Evolutionary conservation across 2,888 invertebrate species (phyloP), one percentile per base, ranked within the genome.

Genomic region (Malachius bipustulatus): DNA sequence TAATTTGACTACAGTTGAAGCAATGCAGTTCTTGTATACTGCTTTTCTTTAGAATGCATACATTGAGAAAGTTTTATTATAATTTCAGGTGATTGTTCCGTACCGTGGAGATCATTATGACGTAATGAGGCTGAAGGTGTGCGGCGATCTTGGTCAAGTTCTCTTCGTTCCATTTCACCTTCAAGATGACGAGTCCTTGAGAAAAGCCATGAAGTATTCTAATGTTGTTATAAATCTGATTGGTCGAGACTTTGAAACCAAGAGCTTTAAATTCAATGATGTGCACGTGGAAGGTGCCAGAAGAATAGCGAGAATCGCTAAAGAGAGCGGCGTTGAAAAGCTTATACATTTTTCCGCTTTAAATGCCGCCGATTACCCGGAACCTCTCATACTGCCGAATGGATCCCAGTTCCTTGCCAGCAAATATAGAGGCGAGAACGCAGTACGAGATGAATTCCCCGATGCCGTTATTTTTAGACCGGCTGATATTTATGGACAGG

Each of bases 141-240:
- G 71, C 50, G 97, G 97, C 13, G 98, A 99, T 64, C 71, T 98
- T 43, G 98, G 97, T 2, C 97, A 97, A 68, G 80, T 96, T 4
- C 67, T 90, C 8, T 96, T 90, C 54, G 77, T 85, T 55, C 88
- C 84, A 8, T 94, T 73, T 61, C 63, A 91, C 54, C 56, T 97
- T 29, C 65, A 71, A 26, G 91, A 97, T 67, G 88, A 93, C 44
- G 82, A 82, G 24, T 77, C 87, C 1, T 81, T 98, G 48, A 69
- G 73, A 2, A 82, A 80, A 51, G 80, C 82, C 6, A 76, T 98
- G 26, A 82, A 83, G 55, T 84, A 98, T 66, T 97, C 97, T 2
- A 94, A 97, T 67, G 89, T 97, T 34, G 98, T 97, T 1, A 77
- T 98, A 45, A 98, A 98, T 62, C 67, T 96, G 38, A 72, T 98